phyloP scores from a whole-genome alignment of 2,888 invertebrate species.

The Unio delphinus region DNA sequence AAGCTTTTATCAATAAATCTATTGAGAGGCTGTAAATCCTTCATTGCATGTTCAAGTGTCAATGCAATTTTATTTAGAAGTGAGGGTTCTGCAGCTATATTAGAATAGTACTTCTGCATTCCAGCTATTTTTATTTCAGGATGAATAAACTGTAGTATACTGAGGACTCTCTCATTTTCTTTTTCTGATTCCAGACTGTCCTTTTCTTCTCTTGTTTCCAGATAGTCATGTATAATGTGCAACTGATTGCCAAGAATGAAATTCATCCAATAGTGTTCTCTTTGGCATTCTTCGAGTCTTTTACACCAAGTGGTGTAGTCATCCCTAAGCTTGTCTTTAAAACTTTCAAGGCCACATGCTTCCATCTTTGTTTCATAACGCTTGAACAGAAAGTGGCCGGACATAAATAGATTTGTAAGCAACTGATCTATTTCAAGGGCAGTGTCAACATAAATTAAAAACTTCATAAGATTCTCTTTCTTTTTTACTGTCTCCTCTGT shows the following conservation, averaged over 20 bases:
- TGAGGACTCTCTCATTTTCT: too few relatives aligned
- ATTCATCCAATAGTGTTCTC: constrained; percentile 30
- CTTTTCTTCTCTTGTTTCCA: constrained; percentile 9
- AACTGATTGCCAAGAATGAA: constrained; percentile 37
- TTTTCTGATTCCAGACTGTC: too few relatives aligned
- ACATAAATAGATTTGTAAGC: constrained; percentile 4
- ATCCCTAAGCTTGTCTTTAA: constrained; percentile 3
- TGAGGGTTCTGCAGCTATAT: neutral
- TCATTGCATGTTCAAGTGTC: constrained; percentile 20
- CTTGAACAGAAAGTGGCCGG: constrained; percentile 16
- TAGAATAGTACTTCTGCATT: constrained; percentile 10
- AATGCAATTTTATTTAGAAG: constrained; percentile 19
- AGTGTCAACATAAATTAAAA: constrained; percentile 11
- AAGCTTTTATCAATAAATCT: constrained; percentile 9
- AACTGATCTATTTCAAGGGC: constrained; percentile 17
- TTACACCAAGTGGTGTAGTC: constrained; percentile 25
- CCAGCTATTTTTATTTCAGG: constrained; percentile 8
- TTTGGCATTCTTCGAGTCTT: constrained; percentile 14
- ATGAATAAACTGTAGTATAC: constrained; percentile 29
- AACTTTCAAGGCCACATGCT: constrained; percentile 6
- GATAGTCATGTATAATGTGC: constrained; percentile 24
- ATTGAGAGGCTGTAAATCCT: constrained; percentile 4
- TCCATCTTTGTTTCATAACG: constrained; percentile 4
- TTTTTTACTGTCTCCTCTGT: neutral
- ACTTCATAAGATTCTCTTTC: constrained; percentile 6